These are phyloP conservation scores for Ardeotis arabs DNA, from an alignment of 2,113 vertebrate species.

Conservation along the genomic window DNA sequence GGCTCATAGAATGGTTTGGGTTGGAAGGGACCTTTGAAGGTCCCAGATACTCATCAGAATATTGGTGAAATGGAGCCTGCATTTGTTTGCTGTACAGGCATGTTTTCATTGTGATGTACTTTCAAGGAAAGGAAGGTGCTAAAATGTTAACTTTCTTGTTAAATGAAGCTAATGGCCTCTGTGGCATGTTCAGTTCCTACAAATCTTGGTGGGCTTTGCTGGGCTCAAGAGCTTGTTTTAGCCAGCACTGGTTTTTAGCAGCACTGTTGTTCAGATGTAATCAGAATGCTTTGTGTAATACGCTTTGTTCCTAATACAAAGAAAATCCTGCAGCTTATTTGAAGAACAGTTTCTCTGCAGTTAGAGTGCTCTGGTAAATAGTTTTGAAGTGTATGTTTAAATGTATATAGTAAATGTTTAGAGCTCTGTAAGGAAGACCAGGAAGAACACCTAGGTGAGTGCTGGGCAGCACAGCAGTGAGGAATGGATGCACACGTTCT, in stretches of 20 bases:
- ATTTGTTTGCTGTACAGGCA: neutral
- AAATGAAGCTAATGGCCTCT: neutral
- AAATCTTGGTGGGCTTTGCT: accelerated
- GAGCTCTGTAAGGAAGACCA: neutral
- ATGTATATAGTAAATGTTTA: neutral
- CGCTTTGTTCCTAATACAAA: neutral
- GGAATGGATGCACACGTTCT: neutral
- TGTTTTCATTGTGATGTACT: neutral
- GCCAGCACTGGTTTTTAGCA: neutral
- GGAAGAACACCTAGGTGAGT: neutral
- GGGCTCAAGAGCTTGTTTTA: neutral
- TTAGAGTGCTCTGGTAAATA: neutral
- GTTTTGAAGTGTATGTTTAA: neutral
- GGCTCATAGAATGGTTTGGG: neutral
- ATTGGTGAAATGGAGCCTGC: neutral
- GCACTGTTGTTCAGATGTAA: neutral
- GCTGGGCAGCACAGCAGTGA: neutral
- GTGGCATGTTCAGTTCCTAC: neutral
- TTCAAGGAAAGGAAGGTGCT: neutral
- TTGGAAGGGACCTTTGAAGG: neutral
- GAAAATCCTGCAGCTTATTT: neutral
- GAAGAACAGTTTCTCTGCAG: neutral
- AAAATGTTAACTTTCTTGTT: neutral
- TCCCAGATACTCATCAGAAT: neutral
- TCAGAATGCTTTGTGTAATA: neutral